Percentiles rank a stretch among this genome's conserved stretches.
These are phyloP conservation scores for Trinorchestia longiramus DNA, from an alignment of 1,140 invertebrate species.

Conservation along the genomic window DNA sequence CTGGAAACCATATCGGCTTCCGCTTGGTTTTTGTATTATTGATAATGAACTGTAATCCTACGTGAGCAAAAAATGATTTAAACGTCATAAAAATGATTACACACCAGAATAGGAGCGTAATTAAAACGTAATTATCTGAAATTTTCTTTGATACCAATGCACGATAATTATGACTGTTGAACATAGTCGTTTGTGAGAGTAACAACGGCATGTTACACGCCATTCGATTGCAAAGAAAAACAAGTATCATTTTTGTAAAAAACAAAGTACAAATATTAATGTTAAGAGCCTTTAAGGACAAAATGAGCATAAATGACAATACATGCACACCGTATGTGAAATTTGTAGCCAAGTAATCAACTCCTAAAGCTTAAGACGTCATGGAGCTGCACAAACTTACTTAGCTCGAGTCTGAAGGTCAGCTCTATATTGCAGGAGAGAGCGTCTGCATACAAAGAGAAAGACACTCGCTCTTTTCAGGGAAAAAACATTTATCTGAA, in stretches of 20 bases:
- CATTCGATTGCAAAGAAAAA: neutral
- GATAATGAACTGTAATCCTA: no score
- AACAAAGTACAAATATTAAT: neutral
- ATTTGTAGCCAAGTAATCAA: neutral
- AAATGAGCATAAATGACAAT: neutral
- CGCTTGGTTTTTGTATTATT: no score
- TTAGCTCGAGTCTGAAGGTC: neutral
- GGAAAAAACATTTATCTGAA: neutral
- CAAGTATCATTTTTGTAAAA: neutral
- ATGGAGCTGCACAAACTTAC: neutral
- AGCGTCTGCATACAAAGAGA: neutral
- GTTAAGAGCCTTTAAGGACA: neutral
- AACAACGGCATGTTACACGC: neutral
- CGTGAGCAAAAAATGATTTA: no score
- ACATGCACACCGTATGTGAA: neutral
- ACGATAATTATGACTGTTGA: neutral
- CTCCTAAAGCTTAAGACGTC: neutral
- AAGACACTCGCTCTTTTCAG: neutral
- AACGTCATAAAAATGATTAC: no score
- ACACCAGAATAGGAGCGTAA: no score
- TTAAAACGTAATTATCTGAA: neutral
- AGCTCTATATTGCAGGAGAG: neutral
- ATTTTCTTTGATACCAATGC: neutral
- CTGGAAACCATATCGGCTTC: no score
- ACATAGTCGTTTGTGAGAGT: no score